A percentile compares a stretch with the other conserved stretches of the same genome.
Evolutionary conservation across 2,888 invertebrate species (phyloP).

Genomic region (Volucella inflata): DNA sequence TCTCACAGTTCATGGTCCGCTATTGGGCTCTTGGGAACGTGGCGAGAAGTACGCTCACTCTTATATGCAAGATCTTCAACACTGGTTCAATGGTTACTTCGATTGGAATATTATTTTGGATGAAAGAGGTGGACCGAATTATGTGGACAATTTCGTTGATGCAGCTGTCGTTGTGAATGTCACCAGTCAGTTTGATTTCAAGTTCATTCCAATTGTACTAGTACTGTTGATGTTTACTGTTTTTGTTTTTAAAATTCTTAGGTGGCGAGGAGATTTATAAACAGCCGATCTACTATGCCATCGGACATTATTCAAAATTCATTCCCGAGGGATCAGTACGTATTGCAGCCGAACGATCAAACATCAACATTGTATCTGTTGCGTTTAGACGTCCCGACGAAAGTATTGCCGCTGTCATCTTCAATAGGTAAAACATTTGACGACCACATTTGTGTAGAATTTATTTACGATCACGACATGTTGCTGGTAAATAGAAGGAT

Average conservation of each 20-base stretch:
- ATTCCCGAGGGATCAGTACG: conserved; percentile 86
- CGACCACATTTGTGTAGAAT: not conserved
- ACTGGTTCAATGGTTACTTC: conserved; percentile 92
- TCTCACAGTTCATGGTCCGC: conserved; percentile 85
- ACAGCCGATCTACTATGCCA: conserved; percentile 94
- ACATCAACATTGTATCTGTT: conserved; percentile 82
- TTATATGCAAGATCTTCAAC: conserved; percentile 89
- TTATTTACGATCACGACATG: conserved; percentile 67
- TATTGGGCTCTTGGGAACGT: conserved; percentile 90
- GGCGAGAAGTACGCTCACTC: conserved; percentile 87
- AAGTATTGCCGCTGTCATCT: conserved; percentile 84
- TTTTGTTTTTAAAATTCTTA: not conserved
- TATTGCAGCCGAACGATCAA: conserved; percentile 79
- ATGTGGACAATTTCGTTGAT: conserved; percentile 86
- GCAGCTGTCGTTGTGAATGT: conserved; percentile 87
- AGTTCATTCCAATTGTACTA: too few species aligned
- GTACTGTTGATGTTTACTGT: too few species aligned
- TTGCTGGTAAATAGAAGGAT: conserved; percentile 55
- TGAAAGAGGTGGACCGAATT: conserved; percentile 91
- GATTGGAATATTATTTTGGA: conserved; percentile 95
- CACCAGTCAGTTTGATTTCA: conserved; percentile 77
- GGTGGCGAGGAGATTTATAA: conserved; percentile 89
- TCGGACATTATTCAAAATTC: conserved; percentile 92
- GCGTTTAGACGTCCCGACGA: conserved; percentile 85
- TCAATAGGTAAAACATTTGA: conserved; percentile 84